These are phyloP conservation scores for Bothrops jararaca DNA, from an alignment of 2,113 vertebrate genomes.

Conservation along the genomic window DNA sequence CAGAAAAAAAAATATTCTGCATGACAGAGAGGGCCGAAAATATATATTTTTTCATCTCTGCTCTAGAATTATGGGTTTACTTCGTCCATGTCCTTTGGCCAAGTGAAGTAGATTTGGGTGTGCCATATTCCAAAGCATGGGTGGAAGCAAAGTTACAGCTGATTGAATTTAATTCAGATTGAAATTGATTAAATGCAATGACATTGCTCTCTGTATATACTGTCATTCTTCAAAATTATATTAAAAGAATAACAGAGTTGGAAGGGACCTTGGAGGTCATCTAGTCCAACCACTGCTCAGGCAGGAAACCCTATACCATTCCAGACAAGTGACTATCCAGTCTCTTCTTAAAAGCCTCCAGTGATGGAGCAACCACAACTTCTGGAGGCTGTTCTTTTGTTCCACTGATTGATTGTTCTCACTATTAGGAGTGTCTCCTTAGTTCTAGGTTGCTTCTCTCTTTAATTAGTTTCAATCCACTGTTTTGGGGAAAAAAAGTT, in stretches of 20 bases:
- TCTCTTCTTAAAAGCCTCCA: too few species aligned
- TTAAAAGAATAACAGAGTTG: not conserved
- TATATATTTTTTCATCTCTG: not conserved
- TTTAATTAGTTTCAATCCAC: too few species aligned
- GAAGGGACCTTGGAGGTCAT: not conserved
- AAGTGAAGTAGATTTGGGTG: not conserved
- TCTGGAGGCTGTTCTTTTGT: too few species aligned
- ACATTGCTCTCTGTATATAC: not conserved
- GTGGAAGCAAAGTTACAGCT: not conserved
- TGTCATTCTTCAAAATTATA: not conserved
- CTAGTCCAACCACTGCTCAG: too few species aligned
- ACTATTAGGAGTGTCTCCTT: too few species aligned
- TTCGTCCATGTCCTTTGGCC: not conserved
- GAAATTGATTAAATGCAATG: not conserved
- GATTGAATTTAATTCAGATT: not conserved
- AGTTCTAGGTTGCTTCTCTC: too few species aligned
- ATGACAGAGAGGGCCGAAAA: not conserved
- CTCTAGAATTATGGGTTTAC: not conserved
- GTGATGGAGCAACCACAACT: too few species aligned
- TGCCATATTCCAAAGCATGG: not conserved
- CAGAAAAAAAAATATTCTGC: not conserved
- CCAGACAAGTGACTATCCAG: not conserved
- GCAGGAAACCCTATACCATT: too few species aligned
- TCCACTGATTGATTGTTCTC: too few species aligned
- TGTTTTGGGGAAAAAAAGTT: too few species aligned